Percentiles rank a stretch among this genome's conserved stretches.
Conservation (phyloP, 1,140 invertebrate species). For the Cylas formicarius region DNA sequence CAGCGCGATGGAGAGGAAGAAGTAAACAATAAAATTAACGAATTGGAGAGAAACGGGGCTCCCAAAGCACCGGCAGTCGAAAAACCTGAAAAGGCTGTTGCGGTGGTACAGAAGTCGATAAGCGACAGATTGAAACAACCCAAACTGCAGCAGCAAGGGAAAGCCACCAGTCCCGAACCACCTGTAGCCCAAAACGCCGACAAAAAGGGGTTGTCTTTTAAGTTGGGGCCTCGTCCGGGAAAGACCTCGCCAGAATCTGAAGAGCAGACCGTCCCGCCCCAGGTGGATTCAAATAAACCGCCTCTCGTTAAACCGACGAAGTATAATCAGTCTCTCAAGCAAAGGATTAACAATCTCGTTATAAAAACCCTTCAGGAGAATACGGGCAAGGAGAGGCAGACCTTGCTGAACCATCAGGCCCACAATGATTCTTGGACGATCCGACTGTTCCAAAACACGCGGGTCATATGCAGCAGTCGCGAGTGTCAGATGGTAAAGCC, state of each 20-base stretch:
- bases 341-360: slow-evolving; percentile 78
- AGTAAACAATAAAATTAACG: slow-evolving; percentile 27
- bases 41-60: slow-evolving; percentile 10
- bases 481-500: slow-evolving; percentile 69
- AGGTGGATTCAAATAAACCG: neutral
- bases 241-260: slow-evolving; percentile 14
- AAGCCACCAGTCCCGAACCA: slow-evolving; percentile 29
- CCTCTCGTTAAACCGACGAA: slow-evolving; percentile 14
- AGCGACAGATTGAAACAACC: slow-evolving; percentile 39
- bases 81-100: slow-evolving; percentile 10
- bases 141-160: slow-evolving; percentile 31
- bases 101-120: slow-evolving; percentile 29
- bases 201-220: slow-evolving; percentile 1
- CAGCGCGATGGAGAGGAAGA: slow-evolving; percentile 21
- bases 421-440: slow-evolving; percentile 67
- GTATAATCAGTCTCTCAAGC: slow-evolving; percentile 68
- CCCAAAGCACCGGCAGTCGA: slow-evolving; percentile 6
- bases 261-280: neutral
- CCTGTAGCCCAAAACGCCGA: slow-evolving; percentile 10
- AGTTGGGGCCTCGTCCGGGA: neutral
- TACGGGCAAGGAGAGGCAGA: slow-evolving; percentile 64
- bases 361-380: slow-evolving; percentile 87
- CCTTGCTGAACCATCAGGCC: slow-evolving; percentile 46
- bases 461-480: slow-evolving; percentile 66
- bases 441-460: slow-evolving; percentile 71